Base-by-base conservation (phyloP, 2,888 invertebrate genomes). In the Lottia scabra region DNA sequence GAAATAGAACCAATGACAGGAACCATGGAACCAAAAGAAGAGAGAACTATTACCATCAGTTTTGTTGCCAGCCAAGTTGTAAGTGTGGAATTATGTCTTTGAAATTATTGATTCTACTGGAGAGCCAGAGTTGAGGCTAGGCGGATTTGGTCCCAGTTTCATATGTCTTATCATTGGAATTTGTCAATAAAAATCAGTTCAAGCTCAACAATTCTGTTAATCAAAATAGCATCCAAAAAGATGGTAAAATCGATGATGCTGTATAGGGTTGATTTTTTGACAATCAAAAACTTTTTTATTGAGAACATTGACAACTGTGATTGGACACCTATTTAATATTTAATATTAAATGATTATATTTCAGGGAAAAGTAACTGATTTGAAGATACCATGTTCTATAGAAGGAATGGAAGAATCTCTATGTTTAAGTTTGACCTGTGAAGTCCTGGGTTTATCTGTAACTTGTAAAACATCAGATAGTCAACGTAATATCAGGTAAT, bases 381-480 rank as follows among this genome's bases (percentile, higher is more conserved):
- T 88, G 45, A 68, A 81, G n/a, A 71, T 89, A 13, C 86, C 87
- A 12, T 89, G 89, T 77, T 69, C 75, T 63, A 77, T 89, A 15
- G 83, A 81, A n/a, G 89, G 87, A 0, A 85, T 87, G 78, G 81
- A 81, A 10, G 75, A 78, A 12, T 85, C 87, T 2, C 76, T 89
- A 43, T 83, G 78, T 64, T 74, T 89, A 43, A 81, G 82, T 27
- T 64, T 89, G 19, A 80, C 72, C 70, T 85, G 85, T 79, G 77
- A 81, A 43, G 86, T 86, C 16, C 80, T 82, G 66, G 88, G 88
- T 10, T 80, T 88, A 23, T 71, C 79, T 48, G 86, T 89, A 12
- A 75, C 76, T n/a, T 88, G 84, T 80, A 78, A 72, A 46, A 79
- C 81, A 8, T 83, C 85, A 0, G 63, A 65, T 2, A 81, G 84